A percentile compares a stretch with the other conserved stretches of the same genome.
phyloP scores from a whole-genome alignment of 2,888 invertebrate genomes.

The Digitonthophagus gazella region DNA sequence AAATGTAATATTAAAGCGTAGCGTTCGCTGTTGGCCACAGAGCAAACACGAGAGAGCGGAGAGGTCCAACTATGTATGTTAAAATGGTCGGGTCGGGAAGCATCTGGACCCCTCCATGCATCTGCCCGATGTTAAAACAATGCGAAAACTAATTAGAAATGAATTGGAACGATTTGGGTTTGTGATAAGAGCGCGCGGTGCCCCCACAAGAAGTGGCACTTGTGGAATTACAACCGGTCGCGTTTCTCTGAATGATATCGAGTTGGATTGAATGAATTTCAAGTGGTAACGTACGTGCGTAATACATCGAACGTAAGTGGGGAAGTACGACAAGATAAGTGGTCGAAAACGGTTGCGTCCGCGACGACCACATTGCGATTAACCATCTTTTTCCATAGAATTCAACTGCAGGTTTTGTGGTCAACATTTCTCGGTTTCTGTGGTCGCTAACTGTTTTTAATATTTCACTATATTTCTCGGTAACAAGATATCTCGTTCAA shows the following conservation, averaged over 20 bases:
- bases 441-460: too few relatives aligned
- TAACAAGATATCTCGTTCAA: too few relatives aligned
- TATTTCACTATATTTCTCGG: too few relatives aligned
- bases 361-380: background rate
- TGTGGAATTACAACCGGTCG: background rate
- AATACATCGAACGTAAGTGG: background rate
- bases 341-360: background rate
- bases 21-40: background rate
- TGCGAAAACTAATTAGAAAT: background rate
- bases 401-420: background rate
- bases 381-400: background rate
- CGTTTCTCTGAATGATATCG: background rate
- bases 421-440: too few relatives aligned
- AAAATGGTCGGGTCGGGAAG: background rate
- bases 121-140: background rate
- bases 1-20: slow-evolving; percentile 27
- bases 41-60: background rate
- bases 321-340: background rate
- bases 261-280: background rate
- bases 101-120: background rate
- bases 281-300: background rate
- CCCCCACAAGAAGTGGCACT: background rate
- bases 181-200: background rate
- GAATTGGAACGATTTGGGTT: background rate
- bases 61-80: background rate